phyloP scores from a whole-genome alignment of 2,888 invertebrate genomes.

The Ganaspis brasiliensis region DNA sequence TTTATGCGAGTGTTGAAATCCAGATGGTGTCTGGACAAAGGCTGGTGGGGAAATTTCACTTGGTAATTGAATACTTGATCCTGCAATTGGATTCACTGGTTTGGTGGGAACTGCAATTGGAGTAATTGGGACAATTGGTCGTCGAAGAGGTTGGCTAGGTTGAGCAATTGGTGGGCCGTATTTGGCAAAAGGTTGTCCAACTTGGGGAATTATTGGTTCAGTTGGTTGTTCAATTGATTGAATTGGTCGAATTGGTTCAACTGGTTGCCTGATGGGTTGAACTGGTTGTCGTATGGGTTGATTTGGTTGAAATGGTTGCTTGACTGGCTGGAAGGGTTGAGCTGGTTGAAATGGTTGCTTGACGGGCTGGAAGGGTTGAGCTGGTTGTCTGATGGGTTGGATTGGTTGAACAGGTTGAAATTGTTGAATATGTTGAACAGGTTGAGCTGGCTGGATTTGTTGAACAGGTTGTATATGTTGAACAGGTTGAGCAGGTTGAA shows the following conservation, averaged over 20 bases:
- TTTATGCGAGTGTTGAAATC: slow-evolving; percentile 39
- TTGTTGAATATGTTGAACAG: neutral
- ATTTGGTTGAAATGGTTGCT: neutral
- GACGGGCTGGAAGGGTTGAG: neutral
- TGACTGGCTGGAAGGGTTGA: neutral
- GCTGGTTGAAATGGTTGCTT: neutral
- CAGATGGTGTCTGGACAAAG: slow-evolving; percentile 21
- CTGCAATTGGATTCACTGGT: neutral
- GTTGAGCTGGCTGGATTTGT: slow-evolving; percentile 25
- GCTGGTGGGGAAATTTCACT: slow-evolving; percentile 15
- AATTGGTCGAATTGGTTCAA: neutral
- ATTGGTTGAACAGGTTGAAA: neutral
- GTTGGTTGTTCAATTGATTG: neutral
- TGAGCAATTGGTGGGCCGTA: neutral
- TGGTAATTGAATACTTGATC: neutral
- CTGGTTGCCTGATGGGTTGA: neutral
- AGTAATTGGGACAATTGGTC: neutral
- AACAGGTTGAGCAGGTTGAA: neutral
- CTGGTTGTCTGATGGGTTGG: neutral
- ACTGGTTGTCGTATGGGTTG: neutral
- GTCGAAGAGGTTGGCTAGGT: neutral
- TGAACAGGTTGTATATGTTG: neutral
- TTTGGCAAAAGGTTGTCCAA: neutral
- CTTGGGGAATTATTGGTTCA: neutral
- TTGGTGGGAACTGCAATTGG: neutral